Evolutionary conservation across 2,888 invertebrate species (phyloP).

Genomic region (Acleris cristana): DNA sequence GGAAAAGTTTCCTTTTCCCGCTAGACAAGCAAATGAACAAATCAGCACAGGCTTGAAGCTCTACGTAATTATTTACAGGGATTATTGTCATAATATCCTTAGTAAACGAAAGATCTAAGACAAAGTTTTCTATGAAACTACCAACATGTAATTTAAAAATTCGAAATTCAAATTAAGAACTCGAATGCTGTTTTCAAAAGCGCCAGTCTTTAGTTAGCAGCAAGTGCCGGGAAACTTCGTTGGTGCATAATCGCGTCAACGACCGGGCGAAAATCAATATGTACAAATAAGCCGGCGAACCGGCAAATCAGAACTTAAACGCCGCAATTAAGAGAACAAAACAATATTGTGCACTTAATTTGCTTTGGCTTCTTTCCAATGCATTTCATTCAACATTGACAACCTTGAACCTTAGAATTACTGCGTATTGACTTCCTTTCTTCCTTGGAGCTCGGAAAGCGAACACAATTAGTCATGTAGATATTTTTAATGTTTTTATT

Average conservation of each 20-base stretch:
- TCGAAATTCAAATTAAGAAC: no score
- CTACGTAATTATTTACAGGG: no score
- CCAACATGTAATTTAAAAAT: no score
- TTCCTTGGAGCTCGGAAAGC: slow-evolving; percentile 30
- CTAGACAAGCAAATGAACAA: no score
- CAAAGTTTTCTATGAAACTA: no score
- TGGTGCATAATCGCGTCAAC: slow-evolving; percentile 55
- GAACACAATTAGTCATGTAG: not conserved
- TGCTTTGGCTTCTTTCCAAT: slow-evolving; percentile 52
- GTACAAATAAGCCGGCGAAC: slow-evolving; percentile 53
- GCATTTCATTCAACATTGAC: slow-evolving; percentile 59
- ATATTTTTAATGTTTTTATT: no score
- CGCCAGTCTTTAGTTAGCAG: not conserved
- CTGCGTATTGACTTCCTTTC: slow-evolving; percentile 39
- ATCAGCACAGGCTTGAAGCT: no score
- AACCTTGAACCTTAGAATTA: slow-evolving; percentile 65
- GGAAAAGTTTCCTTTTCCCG: no score
- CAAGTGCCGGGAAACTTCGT: slow-evolving; percentile 34
- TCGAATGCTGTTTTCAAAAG: not conserved
- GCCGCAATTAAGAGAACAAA: slow-evolving; percentile 1
- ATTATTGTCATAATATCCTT: no score
- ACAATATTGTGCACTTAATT: slow-evolving; percentile 4
- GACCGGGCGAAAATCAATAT: slow-evolving; percentile 72
- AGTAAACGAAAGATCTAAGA: no score
- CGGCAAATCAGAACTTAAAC: not conserved